These are phyloP conservation scores for Chloroceryle aenea DNA, from an alignment of 2,113 vertebrate genomes.

Conservation along the genomic window DNA sequence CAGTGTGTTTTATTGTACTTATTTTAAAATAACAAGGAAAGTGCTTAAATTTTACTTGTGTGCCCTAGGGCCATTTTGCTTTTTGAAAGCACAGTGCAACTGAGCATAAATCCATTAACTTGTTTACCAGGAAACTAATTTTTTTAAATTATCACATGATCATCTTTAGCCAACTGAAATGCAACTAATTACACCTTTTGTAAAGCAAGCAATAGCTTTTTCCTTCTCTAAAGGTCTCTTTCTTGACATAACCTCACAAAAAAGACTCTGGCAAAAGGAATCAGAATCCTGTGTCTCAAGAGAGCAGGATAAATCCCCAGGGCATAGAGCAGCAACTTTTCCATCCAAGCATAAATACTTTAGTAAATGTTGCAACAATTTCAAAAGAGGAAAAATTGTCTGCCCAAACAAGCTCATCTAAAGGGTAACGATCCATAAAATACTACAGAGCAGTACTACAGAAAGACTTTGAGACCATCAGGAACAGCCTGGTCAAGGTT, in stretches of 20 bases:
- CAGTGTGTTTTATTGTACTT: background rate
- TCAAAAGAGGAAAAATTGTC: background rate
- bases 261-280: background rate
- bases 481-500: background rate
- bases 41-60: constrained; percentile 1
- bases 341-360: background rate
- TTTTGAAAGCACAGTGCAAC: background rate
- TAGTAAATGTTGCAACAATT: background rate
- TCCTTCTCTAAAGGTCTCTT: background rate
- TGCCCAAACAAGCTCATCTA: background rate
- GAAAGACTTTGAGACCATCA: background rate
- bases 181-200: background rate
- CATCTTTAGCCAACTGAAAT: background rate
- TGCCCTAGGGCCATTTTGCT: constrained; percentile 23
- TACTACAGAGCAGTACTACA: background rate
- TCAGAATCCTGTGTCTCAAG: background rate
- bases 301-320: background rate
- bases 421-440: background rate
- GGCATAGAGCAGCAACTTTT: background rate
- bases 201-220: background rate
- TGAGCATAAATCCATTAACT: constrained; percentile 28
- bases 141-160: constrained; percentile 15
- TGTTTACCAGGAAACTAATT: constrained; percentile 33
- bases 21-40: constrained; percentile 24
- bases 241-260: background rate